phyloP scores from a whole-genome alignment of 2,888 invertebrate species.

The Phytoseiulus persimilis region DNA sequence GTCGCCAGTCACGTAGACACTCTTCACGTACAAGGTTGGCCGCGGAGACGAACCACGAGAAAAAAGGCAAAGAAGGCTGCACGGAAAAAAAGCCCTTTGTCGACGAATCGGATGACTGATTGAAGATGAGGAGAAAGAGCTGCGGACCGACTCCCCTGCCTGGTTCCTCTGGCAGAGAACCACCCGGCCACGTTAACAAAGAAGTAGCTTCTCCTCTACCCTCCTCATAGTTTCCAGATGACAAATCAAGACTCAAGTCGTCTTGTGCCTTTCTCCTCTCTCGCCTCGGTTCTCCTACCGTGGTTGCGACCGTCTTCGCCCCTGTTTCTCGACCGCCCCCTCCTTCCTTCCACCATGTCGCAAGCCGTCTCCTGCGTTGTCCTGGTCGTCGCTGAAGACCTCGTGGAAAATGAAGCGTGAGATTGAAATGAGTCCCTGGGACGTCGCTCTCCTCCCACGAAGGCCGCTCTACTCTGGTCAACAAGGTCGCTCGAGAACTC shows the following conservation, averaged over 20 bases:
- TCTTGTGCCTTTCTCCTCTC: not conserved
- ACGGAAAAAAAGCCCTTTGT: not conserved
- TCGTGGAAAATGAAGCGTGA: not conserved
- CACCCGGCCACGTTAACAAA: constrained; percentile 5
- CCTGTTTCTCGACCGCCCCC: not conserved
- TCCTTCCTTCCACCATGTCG: not conserved
- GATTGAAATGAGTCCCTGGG: not conserved
- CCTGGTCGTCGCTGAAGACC: not conserved
- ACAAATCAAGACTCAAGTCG: not conserved
- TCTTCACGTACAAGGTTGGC: not conserved
- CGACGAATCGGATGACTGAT: not conserved
- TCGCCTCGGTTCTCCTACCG: not conserved
- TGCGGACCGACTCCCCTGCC: not conserved
- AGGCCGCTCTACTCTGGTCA: not conserved
- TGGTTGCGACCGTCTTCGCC: not conserved
- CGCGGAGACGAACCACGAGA: not conserved
- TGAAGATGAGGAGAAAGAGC: not conserved
- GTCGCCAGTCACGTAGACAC: not conserved
- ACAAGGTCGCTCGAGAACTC: not conserved
- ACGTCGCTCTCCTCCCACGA: not conserved
- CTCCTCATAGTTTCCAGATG: not conserved
- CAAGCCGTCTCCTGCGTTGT: not conserved
- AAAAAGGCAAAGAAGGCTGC: not conserved
- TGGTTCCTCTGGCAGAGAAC: not conserved
- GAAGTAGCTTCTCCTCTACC: not conserved